Evolutionary conservation across 2,113 vertebrate genomes (phyloP).

Genomic region (Gasterosteus aculeatus): DNA sequence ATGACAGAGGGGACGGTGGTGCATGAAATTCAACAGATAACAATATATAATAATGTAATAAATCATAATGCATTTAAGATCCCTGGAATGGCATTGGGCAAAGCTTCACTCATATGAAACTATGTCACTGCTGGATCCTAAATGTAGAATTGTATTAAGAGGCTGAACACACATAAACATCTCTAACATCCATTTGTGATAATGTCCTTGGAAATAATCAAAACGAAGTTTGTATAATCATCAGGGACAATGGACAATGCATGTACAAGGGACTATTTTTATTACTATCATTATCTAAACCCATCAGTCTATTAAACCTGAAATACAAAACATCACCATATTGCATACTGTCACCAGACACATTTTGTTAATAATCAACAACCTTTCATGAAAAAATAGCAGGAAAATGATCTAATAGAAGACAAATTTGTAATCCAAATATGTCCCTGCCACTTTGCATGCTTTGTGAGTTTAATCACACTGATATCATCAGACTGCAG

Average conservation of each 20-base stretch:
- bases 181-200: not conserved
- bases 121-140: not conserved
- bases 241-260: not conserved
- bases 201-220: not conserved
- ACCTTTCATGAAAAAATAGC: not conserved
- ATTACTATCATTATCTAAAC: not conserved
- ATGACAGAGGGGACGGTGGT: not conserved
- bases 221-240: not conserved
- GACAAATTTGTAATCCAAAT: constrained; percentile 19
- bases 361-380: constrained; percentile 9
- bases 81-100: not conserved
- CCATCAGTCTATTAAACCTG: not conserved
- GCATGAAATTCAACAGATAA: not conserved
- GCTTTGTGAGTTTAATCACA: not conserved
- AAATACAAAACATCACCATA: not conserved
- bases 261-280: not conserved
- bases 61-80: not conserved
- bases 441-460: not conserved
- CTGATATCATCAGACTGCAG: constrained; percentile 23
- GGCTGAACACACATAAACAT: not conserved
- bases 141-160: not conserved
- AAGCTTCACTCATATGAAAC: not conserved
- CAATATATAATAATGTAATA: not conserved
- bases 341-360: not conserved
- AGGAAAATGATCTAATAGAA: constrained; percentile 11